Evolutionary conservation across 2,888 invertebrate genomes (phyloP), one percentile per base, ranked within the genome.

Genomic region (Drosophila fulvimacula): DNA sequence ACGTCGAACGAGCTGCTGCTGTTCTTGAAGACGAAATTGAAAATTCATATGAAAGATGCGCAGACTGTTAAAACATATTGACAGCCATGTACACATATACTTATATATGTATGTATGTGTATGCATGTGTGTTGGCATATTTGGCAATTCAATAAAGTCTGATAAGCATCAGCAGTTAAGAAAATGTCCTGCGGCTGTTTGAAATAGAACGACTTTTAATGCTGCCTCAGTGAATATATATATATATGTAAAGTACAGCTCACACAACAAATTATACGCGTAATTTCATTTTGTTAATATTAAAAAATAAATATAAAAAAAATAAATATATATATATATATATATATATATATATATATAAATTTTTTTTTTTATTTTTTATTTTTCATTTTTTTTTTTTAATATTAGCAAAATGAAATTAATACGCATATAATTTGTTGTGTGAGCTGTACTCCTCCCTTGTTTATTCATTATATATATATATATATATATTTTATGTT

Each of bases 121-220:
- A 27, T 49, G 21, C n/a, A n/a, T 55, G 46, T 55, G 38, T 56
- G 46, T 38, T 52, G 42, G 51, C 61, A 60, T 78, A 52, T 79
- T 76, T 79, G 88, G 72, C 83, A 85, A 81, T 82, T 79, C 79
- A 85, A 88, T 77, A 88, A 81, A 79, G 81, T 66, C 71, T 69
- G 77, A 73, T 82, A 75, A 71, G 70, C 66, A 68, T 66, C 79
- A 55, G 53, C 72, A 57, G 59, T 62, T 65, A 64, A 72, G 71
- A 72, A 73, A 80, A 73, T 77, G 75, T 70, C 86, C 75, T 81
- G 80, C 70, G 73, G 82, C 73, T 52, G 63, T 36, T 68, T 53
- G 48, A 10, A 51, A 59, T 51, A 49, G 49, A 41, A 30, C 51
- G 49, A 49, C 69, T 64, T 73, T 63, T 70, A 73, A 76, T 59